Evolutionary conservation across 2,888 invertebrate species (phyloP), one percentile per base, ranked within the genome.

Genomic region (Taenaris catops): DNA sequence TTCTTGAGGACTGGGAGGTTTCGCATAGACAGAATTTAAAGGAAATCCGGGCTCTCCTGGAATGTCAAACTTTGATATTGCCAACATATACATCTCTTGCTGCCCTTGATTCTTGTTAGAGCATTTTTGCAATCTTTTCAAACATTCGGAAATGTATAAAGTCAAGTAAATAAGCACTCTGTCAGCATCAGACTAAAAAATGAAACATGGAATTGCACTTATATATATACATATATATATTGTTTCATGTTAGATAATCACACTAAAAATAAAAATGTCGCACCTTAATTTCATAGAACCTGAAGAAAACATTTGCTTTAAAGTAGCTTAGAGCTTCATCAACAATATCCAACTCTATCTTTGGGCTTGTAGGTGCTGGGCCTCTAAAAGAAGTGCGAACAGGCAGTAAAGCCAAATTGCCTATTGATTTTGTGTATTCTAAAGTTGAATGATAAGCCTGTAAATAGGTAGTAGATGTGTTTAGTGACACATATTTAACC

Each of bases 231-330:
- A 3, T 14, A 14, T 4, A 2, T 14, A 2, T 14, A 14, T 14
- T 14, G 19, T 19, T 19, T 4, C 7, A 19, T n/a, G 2, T 19
- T 2, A 19, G 6, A n/a, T n/a, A 2, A n/a, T 2, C 19, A n/a
- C 7, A n/a, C 14, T 14, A 14, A 14, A 14, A 14, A 2, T 14
- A 14, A 4, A 14, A 14, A 14, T 14, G 14, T 14, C 2, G 53
- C 79, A 96, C 96, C 91, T 98, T 98, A 41, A 99, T 97, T 89
- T 99, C 99, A 76, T 98, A 99, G 17, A 97, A 98, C 51, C 98
- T 92, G 74, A 99, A 99, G 83, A 99, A 99, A 0, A 99, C 98
- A 86, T 99, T 99, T 0, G 99, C 98, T 87, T 98, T 99, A 79
- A 99, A 99, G 75, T 92, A 99, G 63, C 94, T 95, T 17, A 99